A percentile compares a stretch with the other conserved stretches of the same genome.
phyloP scores from a whole-genome alignment of 2,797 vertebrate genomes.

The Tokudaia tokunoshimensis region DNA sequence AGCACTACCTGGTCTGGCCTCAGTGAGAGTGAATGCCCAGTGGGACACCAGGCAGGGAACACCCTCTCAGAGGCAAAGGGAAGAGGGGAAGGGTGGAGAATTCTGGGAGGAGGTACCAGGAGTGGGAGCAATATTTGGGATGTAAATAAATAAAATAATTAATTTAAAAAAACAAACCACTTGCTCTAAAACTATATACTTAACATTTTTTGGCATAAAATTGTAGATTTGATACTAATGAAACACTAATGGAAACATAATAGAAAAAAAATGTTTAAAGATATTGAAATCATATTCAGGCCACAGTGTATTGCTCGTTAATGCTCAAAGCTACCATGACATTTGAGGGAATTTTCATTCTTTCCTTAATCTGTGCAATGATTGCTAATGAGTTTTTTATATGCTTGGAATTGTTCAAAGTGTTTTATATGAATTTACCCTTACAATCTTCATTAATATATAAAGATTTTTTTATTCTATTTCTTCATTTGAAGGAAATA shows the following conservation, averaged over 20 bases:
- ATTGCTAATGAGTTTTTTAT: neutral
- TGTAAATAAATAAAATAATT: neutral
- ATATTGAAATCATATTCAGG: neutral
- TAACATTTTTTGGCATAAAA: neutral
- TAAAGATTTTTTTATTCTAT: neutral
- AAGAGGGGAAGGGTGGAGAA: neutral
- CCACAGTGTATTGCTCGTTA: neutral
- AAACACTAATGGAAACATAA: neutral
- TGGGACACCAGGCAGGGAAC: neutral
- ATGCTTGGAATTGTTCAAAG: neutral
- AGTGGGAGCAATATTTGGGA: neutral
- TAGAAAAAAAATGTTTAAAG: neutral
- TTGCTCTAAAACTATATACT: neutral
- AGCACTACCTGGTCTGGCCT: too few relatives aligned
- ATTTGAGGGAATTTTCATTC: neutral
- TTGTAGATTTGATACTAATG: neutral
- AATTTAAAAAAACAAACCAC: neutral
- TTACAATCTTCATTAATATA: neutral
- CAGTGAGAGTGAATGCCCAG: neutral
- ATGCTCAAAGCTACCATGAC: neutral
- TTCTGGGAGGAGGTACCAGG: neutral
- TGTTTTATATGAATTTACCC: neutral
- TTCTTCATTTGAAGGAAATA: conserved; percentile 46
- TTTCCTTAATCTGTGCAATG: neutral
- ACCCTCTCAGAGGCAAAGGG: too few relatives aligned